Percentiles rank a stretch among this genome's conserved stretches.
Conservation (phyloP, 2,797 vertebrate species). For the Gallirallus australis region DNA sequence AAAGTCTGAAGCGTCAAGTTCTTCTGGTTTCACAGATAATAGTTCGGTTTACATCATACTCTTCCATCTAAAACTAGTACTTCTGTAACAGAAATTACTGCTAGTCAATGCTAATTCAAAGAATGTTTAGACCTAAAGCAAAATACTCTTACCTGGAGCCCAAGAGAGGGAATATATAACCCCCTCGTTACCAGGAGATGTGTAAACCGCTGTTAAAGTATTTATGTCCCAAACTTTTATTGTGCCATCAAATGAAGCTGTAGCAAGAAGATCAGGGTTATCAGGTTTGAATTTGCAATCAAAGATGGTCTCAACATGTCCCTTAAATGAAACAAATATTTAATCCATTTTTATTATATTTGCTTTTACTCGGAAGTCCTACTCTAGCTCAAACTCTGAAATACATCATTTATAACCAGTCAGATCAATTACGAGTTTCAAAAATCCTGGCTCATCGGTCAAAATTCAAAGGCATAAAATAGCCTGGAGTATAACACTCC, state of each 20-base stretch:
- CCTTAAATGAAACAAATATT: slow-evolving; percentile 80
- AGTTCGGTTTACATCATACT: not conserved
- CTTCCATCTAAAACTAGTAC: not conserved
- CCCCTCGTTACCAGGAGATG: slow-evolving; percentile 97
- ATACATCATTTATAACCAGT: not conserved
- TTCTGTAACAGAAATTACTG: not conserved
- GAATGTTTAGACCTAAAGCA: not conserved
- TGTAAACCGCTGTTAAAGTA: slow-evolving; percentile 92
- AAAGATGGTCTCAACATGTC: slow-evolving; percentile 98
- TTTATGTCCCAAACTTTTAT: slow-evolving; percentile 99
- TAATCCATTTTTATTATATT: slow-evolving; percentile 50
- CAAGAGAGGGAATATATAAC: slow-evolving; percentile 97
- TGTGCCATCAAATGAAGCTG: slow-evolving; percentile 97
- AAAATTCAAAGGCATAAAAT: not conserved
- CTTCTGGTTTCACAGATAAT: not conserved
- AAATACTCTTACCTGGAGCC: slow-evolving; percentile 91
- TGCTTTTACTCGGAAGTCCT: not conserved
- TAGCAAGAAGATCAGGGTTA: slow-evolving; percentile 94
- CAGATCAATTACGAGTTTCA: not conserved
- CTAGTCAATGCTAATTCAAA: not conserved
- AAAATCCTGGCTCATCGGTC: not conserved
- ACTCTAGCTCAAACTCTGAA: slow-evolving; percentile 22
- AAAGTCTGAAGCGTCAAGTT: not conserved
- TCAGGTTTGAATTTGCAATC: slow-evolving; percentile 99
- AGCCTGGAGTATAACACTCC: not conserved